Conservation (phyloP, 2,113 vertebrate genomes). For the Bostrychus sinensis region DNA sequence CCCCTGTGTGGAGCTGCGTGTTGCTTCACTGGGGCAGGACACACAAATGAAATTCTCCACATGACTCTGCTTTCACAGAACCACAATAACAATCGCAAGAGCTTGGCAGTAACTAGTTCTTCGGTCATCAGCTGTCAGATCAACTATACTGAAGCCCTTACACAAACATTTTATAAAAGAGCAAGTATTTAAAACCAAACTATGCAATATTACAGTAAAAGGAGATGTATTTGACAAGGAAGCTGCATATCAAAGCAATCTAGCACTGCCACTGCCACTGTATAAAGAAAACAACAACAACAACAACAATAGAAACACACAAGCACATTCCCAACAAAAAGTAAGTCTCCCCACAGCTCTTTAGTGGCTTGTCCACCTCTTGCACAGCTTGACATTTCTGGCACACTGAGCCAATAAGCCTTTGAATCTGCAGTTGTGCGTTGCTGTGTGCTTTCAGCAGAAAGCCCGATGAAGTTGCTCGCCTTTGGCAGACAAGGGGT, state of each 20-base stretch:
- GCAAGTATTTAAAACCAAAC: not conserved
- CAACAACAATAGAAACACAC: slow-evolving; percentile 4
- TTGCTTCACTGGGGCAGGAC: slow-evolving; percentile 17
- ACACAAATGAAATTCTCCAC: slow-evolving; percentile 3
- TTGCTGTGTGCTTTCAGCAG: slow-evolving; percentile 19
- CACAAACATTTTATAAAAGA: slow-evolving; percentile 7
- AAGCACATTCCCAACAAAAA: not conserved
- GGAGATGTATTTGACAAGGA: not conserved
- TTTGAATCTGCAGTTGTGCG: slow-evolving; percentile 14
- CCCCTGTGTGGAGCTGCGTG: slow-evolving; percentile 33
- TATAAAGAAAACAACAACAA: not conserved
- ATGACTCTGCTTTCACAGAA: slow-evolving; percentile 30
- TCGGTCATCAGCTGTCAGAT: slow-evolving; percentile 55
- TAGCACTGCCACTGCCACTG: not conserved
- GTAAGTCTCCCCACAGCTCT: slow-evolving; percentile 9
- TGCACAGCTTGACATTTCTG: slow-evolving; percentile 20
- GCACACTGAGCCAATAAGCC: slow-evolving; percentile 3
- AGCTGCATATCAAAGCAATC: not conserved
- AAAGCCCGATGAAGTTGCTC: slow-evolving; percentile 29
- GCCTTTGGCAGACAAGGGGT: slow-evolving; percentile 19
- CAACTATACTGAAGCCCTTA: slow-evolving; percentile 44
- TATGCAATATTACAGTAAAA: not conserved
- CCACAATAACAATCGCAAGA: slow-evolving; percentile 14
- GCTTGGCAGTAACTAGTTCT: slow-evolving; percentile 14
- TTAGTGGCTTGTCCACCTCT: slow-evolving; percentile 5